Percentiles rank a stretch among this genome's conserved stretches.
phyloP scores from a whole-genome alignment of 2,797 vertebrate species.

The Megalops cyprinoides region DNA sequence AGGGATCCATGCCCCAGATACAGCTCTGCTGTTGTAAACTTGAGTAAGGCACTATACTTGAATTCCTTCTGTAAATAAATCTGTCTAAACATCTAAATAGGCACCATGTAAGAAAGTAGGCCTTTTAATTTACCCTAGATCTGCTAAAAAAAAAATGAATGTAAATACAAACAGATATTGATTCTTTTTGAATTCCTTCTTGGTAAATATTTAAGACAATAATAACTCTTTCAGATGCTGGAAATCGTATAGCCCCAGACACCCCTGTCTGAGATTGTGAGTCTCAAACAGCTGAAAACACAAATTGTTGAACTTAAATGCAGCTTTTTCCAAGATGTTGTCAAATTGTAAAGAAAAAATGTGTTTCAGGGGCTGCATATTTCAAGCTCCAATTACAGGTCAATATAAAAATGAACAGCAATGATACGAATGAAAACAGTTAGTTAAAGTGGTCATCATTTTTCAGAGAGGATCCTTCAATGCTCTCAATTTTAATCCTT shows the following conservation, averaged over 20 bases:
- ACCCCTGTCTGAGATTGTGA: neutral
- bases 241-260: neutral
- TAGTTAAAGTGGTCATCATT: no score
- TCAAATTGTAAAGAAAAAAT: neutral
- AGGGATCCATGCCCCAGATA: neutral
- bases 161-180: conserved; percentile 3
- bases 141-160: neutral
- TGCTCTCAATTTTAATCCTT: neutral
- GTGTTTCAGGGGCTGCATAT: neutral
- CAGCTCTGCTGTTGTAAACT: neutral
- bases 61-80: conserved; percentile 6
- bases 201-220: neutral
- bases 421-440: no score
- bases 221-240: neutral
- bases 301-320: neutral
- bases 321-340: neutral
- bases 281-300: neutral
- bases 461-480: conserved; percentile 62
- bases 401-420: no score
- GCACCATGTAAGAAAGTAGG: neutral
- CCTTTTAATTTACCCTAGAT: neutral
- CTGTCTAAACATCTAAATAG: neutral
- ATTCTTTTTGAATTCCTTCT: neutral
- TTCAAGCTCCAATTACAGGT: neutral
- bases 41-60: neutral